These are phyloP conservation scores for Cryptotermes secundus DNA, from an alignment of 1,140 invertebrate genomes.

Conservation along the genomic window DNA sequence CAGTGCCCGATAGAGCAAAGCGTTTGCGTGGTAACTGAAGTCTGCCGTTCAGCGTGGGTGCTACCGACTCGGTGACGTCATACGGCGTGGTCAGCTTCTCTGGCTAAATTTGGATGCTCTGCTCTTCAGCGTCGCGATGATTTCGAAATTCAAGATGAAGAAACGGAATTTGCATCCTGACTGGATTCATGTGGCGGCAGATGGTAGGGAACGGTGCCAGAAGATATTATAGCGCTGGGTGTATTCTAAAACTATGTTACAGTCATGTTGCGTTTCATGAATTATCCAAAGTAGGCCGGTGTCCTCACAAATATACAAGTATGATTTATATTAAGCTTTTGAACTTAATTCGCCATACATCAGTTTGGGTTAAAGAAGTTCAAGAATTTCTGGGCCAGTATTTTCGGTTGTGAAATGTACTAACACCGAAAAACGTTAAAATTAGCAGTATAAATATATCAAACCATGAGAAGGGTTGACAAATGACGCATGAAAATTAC, in stretches of 20 bases:
- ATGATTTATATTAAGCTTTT: neutral
- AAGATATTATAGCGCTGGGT: neutral
- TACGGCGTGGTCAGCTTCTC: neutral
- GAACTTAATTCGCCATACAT: neutral
- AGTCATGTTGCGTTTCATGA: neutral
- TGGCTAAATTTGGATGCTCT: slow-evolving; percentile 15
- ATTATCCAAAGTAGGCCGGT: neutral
- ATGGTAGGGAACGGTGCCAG: neutral
- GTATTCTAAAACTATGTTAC: neutral
- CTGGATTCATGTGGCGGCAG: neutral
- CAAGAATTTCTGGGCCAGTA: too few relatives aligned
- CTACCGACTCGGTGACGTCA: neutral
- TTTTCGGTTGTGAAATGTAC: too few relatives aligned
- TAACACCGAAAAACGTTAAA: too few relatives aligned
- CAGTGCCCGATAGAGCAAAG: neutral
- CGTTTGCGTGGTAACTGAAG: too few relatives aligned
- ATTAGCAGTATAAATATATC: too few relatives aligned
- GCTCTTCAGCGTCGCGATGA: neutral
- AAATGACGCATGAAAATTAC: too few relatives aligned
- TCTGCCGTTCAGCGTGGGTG: neutral
- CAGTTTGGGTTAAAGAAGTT: too few relatives aligned
- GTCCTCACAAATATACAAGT: neutral
- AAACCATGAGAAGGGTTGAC: too few relatives aligned
- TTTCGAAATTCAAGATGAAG: slow-evolving; percentile 12
- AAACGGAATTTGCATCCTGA: neutral